Evolutionary conservation across 2,888 invertebrate species (phyloP), one percentile per base, ranked within the genome.

Genomic region (Chrysina gloriosa): DNA sequence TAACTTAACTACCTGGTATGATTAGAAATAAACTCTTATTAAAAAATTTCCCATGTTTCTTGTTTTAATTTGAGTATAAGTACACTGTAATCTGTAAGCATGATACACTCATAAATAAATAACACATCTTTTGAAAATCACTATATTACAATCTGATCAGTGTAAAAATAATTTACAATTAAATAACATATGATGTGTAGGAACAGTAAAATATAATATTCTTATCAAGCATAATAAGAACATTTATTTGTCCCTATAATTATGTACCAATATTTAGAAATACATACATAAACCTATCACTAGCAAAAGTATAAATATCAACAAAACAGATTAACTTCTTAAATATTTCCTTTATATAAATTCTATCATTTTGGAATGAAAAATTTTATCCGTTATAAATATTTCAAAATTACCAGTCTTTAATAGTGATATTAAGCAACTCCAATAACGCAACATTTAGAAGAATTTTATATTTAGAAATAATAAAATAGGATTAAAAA

Each of bases 401-500:
- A 29, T 42, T 45, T 47, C 5, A 7, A 31, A 64, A 50, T 2
- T 29, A 63, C 48, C 34, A 31, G 48, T 48, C 63, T 63, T 63
- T 19, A 19, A 6, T 36, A 19, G 3, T 31, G 23, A 42, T n/a
- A 19, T 39, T 19, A 5, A 16, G 29, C 47, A 47, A 54, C 19
- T 16, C 7, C n/a, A 42, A 36, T 54, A 23, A 54, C 19, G 14
- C 56, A 56, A 65, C 14, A 48, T 54, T 31, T 5, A 29, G 16
- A 65, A 42, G 21, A 2, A 65, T 56, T 65, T 56, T 65, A 56
- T 56, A 31, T 65, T 54, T 45, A n/a, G 11, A 29, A 31, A 56
- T 36, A 65, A 42, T 52, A 29, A 29, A 48, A 63, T 50, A 63
- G 50, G 16, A 54, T 63, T 16, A 63, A 63, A 27, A 56, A 14